Evolutionary conservation across 2,888 invertebrate species (phyloP).

Genomic region (Sclerodermus sp.): DNA sequence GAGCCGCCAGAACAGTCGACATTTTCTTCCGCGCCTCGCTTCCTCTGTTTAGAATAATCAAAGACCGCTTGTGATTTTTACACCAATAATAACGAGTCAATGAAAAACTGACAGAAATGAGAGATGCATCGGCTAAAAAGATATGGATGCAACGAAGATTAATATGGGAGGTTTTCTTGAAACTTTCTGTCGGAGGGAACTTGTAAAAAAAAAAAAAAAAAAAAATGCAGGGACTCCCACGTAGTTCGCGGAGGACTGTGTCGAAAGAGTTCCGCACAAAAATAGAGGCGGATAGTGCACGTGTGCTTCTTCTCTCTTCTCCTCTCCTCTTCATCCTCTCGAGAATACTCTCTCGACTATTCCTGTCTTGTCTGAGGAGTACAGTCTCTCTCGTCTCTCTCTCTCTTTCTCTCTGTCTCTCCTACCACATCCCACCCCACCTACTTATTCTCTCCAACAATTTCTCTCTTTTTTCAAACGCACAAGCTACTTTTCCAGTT

Average conservation of each 20-base stretch:
- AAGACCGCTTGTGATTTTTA: no score
- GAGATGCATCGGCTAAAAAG: no score
- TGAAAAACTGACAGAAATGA: no score
- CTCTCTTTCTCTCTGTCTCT: background rate
- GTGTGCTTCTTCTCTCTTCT: constrained; percentile 13
- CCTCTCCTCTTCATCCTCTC: constrained; percentile 1
- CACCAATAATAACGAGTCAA: no score
- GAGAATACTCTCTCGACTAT: background rate
- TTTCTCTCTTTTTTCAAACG: no score
- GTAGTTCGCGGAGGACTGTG: constrained; percentile 23
- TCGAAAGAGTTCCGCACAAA: constrained; percentile 27
- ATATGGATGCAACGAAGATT: no score
- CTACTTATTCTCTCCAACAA: background rate
- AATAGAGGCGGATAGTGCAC: constrained; percentile 28
- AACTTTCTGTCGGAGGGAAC: no score
- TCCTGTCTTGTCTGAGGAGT: background rate
- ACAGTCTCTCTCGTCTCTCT: constrained; percentile 21
- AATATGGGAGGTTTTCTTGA: no score
- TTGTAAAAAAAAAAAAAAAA: background rate
- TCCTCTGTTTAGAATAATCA: no score
- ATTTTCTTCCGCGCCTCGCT: no score
- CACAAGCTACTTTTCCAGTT: no score
- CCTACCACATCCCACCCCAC: background rate
- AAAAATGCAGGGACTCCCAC: constrained; percentile 25
- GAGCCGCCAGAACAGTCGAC: no score